Evolutionary conservation across 2,888 invertebrate species (phyloP).

Genomic region (Cerceris rybyensis): DNA sequence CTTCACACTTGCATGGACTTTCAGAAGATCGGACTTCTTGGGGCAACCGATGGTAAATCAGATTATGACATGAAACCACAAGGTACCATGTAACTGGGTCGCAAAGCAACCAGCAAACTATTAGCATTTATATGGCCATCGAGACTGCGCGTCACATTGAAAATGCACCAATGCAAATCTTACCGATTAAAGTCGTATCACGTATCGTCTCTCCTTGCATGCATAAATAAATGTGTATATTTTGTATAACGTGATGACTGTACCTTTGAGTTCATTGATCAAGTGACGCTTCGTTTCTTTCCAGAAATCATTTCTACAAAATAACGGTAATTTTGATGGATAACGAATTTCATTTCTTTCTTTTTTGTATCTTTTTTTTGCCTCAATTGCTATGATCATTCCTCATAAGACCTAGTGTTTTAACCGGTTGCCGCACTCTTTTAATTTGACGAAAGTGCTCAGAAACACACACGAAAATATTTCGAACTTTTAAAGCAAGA

Average conservation of each 20-base stretch:
- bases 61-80: slow-evolving; percentile 55
- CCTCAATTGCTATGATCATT: no score
- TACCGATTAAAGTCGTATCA: slow-evolving; percentile 69
- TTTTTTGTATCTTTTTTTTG: no score
- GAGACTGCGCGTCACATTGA: slow-evolving; percentile 62
- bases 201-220: slow-evolving; percentile 54
- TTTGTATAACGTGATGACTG: background rate
- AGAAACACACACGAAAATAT: no score
- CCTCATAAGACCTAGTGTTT: no score
- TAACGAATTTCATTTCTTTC: no score
- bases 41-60: slow-evolving; percentile 42
- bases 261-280: background rate
- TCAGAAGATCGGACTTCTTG: slow-evolving; percentile 4
- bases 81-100: slow-evolving; percentile 58
- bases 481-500: no score
- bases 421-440: no score
- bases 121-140: slow-evolving; percentile 70
- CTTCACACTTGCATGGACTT: background rate
- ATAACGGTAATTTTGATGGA: background rate
- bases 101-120: slow-evolving; percentile 46
- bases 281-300: background rate
- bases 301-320: background rate
- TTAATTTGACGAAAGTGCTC: no score
- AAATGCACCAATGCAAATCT: slow-evolving; percentile 70
- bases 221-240: background rate